phyloP scores from a whole-genome alignment of 2,113 vertebrate genomes.

The Hoplias malabaricus region DNA sequence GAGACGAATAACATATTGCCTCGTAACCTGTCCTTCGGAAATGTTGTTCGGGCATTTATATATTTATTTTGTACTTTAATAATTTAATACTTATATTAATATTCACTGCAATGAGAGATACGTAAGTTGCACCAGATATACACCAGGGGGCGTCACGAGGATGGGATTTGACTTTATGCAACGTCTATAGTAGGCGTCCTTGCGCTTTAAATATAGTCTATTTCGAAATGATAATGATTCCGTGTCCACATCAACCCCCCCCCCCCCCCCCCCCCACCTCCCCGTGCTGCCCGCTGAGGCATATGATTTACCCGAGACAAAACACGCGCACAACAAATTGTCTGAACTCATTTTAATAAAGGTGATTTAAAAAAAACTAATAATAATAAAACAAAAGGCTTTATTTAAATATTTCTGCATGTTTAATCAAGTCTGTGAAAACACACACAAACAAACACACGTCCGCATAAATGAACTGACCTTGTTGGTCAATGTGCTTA shows the following conservation, averaged over 20 bases:
- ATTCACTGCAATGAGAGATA: neutral
- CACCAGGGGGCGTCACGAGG: conserved; percentile 20
- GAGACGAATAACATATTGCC: neutral
- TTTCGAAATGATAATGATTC: neutral
- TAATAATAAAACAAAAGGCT: too few species aligned
- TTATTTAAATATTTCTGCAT: neutral
- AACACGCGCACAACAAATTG: too few species aligned
- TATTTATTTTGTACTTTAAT: neutral
- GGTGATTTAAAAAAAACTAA: too few species aligned
- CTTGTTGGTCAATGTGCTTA: conserved; percentile 5
- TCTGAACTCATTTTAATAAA: too few species aligned
- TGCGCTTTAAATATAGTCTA: neutral
- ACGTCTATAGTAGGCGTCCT: neutral
- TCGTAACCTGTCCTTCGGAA: too few species aligned
- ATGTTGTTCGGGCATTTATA: too few species aligned
- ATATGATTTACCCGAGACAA: too few species aligned
- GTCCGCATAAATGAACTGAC: neutral
- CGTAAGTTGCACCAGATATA: neutral
- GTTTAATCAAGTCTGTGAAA: neutral
- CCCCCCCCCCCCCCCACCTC: too few species aligned
- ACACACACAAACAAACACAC: too few species aligned
- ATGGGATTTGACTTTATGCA: neutral
- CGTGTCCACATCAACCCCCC: neutral
- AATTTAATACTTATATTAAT: neutral
- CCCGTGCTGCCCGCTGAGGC: neutral